These are phyloP conservation scores for Protobothrops flavoviridis DNA, from an alignment of 2,113 vertebrate species.

Conservation along the genomic window DNA sequence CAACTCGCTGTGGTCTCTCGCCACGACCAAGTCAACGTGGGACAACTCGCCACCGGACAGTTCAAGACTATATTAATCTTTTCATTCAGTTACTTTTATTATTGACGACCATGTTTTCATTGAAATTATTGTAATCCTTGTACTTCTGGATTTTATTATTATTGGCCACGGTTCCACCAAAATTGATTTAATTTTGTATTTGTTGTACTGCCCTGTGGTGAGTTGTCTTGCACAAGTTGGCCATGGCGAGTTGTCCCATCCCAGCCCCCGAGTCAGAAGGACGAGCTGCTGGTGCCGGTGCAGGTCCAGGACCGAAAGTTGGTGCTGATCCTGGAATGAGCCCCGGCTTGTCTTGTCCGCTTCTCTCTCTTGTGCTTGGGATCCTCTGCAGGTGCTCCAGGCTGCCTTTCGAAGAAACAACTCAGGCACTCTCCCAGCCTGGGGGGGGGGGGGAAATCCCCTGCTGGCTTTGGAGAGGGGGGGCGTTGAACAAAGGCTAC, in stretches of 20 bases:
- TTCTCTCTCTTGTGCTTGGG: background rate
- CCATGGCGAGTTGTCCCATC: background rate
- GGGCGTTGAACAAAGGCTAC: background rate
- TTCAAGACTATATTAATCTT: background rate
- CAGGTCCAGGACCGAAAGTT: background rate
- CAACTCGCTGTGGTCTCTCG: too few relatives aligned
- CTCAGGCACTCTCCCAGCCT: background rate
- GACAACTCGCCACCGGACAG: background rate
- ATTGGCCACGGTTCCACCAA: background rate
- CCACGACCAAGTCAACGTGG: too few relatives aligned
- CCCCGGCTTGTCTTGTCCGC: background rate
- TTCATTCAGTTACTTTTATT: background rate
- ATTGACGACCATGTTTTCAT: background rate
- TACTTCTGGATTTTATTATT: background rate
- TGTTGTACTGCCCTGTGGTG: background rate
- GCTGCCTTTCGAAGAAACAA: background rate
- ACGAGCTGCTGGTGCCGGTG: background rate
- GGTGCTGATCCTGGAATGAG: background rate
- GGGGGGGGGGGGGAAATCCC: background rate
- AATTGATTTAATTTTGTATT: background rate
- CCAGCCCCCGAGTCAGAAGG: background rate
- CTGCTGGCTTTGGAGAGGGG: background rate
- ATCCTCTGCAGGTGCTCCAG: background rate
- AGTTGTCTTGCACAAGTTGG: background rate
- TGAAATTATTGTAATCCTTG: background rate